Evolutionary conservation across 2,113 vertebrate genomes (phyloP), one percentile per base, ranked within the genome.

Genomic region (Poeciliopsis occidentalis): DNA sequence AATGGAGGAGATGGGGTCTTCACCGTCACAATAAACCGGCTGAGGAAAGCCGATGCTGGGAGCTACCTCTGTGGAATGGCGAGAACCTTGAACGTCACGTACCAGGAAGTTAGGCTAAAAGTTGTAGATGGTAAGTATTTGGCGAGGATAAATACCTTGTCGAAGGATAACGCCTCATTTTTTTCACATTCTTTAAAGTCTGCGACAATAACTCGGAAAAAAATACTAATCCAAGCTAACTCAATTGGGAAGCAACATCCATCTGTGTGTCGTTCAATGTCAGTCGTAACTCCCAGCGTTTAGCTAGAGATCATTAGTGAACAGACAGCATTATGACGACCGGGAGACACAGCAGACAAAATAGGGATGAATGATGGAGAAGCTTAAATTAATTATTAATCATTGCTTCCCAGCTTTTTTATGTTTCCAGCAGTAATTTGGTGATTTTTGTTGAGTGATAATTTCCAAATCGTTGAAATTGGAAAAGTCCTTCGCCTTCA

Each of bases 11-110:
- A 67, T 4, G 75, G 73, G 39, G 34, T 73, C 63, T 88, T 91
- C 71, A 90, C 66, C 7, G 78, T 93, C 72, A 87, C 80, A 70
- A 91, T 94, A 75, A 88, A 64, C 77, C 81, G 64, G 27, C 84
- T 93, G 71, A 77, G 27, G 75, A 37, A 29, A 67, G 60, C 15
- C 0, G 91, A 92, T 17, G 24, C 34, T 12, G 89, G 89, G 34
- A 76, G 3, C 4, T 94, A 93, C 67, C 64, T 64, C 75, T 94
- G 92, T 71, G 78, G 6, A 12, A 63, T 82, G 60, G 2, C 54
- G 32, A 71, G 31, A 37, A 30, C 22, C 3, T 7, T 29, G 8
- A n/a, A 30, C 12, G 51, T 69, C 71, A 26, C 34, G 22, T 63
- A 83, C 60, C 75, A 82, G 32, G 82, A 92, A 60, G 26, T 92